phyloP scores from a whole-genome alignment of 2,113 vertebrate genomes.

The Rhineura floridana region DNA sequence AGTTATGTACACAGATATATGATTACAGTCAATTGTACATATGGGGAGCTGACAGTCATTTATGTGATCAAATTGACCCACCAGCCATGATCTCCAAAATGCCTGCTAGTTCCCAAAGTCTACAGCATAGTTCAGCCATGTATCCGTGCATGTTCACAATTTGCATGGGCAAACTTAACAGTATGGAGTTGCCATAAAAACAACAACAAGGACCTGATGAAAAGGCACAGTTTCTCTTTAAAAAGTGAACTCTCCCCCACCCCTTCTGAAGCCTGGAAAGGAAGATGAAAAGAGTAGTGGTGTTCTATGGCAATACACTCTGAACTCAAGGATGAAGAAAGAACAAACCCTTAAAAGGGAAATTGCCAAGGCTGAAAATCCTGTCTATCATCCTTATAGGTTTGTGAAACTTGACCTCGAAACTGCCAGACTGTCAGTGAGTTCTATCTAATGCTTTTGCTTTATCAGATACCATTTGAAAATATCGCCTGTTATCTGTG shows the following conservation, averaged over 20 bases:
- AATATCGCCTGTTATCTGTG: not conserved
- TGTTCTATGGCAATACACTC: not conserved
- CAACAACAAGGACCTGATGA: not conserved
- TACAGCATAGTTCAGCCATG: too few species aligned
- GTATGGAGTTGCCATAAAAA: not conserved
- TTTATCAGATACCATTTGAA: constrained; percentile 22
- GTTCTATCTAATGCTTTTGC: not conserved
- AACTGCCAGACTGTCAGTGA: not conserved
- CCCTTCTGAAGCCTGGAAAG: not conserved
- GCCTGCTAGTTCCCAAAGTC: too few species aligned
- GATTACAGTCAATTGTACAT: not conserved
- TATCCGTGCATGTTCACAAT: not conserved
- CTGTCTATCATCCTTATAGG: not conserved
- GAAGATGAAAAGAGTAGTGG: not conserved
- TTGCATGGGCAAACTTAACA: not conserved
- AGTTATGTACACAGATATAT: too few species aligned
- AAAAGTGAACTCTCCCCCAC: not conserved
- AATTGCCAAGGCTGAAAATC: not conserved
- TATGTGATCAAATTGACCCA: not conserved
- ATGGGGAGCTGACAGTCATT: not conserved
- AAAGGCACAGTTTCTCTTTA: not conserved
- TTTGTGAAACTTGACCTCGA: constrained; percentile 7
- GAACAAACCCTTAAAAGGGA: not conserved
- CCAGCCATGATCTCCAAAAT: not conserved
- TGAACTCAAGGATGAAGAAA: not conserved